These are phyloP conservation scores for Pionites leucogaster DNA, from an alignment of 2,113 vertebrate genomes.

Conservation along the genomic window DNA sequence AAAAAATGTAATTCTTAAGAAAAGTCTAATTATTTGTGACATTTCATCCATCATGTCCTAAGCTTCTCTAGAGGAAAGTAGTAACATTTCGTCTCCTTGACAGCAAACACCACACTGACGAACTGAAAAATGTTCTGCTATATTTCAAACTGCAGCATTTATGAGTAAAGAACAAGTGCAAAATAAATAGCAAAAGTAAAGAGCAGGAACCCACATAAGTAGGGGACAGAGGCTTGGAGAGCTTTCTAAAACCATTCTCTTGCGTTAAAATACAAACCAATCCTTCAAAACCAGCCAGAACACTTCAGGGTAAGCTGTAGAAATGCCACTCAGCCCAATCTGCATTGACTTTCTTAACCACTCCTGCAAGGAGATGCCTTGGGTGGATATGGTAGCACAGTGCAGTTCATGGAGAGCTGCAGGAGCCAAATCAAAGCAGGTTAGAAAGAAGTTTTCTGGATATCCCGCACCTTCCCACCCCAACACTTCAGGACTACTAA, in stretches of 20 bases:
- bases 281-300: constrained; percentile 29
- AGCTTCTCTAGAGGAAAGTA: constrained; percentile 66
- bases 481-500: neutral
- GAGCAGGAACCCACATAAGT: constrained; percentile 59
- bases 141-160: constrained; percentile 66
- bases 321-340: neutral
- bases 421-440: neutral
- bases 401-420: neutral
- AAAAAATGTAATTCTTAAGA: constrained; percentile 68
- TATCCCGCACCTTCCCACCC: fast-evolving
- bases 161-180: constrained; percentile 64
- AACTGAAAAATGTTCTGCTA: constrained; percentile 67
- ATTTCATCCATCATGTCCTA: constrained; percentile 73
- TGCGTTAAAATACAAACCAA: constrained; percentile 24
- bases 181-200: constrained; percentile 71
- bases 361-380: neutral
- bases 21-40: constrained; percentile 74
- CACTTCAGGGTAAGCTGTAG: neutral
- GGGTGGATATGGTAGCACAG: neutral
- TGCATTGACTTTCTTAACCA: neutral
- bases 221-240: constrained; percentile 42
- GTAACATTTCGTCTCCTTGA: constrained; percentile 72
- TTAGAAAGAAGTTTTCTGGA: neutral
- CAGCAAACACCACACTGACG: constrained; percentile 68
- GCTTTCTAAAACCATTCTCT: constrained; percentile 59